phyloP scores from a whole-genome alignment of 2,888 invertebrate genomes.

The Isotomurus palustris region DNA sequence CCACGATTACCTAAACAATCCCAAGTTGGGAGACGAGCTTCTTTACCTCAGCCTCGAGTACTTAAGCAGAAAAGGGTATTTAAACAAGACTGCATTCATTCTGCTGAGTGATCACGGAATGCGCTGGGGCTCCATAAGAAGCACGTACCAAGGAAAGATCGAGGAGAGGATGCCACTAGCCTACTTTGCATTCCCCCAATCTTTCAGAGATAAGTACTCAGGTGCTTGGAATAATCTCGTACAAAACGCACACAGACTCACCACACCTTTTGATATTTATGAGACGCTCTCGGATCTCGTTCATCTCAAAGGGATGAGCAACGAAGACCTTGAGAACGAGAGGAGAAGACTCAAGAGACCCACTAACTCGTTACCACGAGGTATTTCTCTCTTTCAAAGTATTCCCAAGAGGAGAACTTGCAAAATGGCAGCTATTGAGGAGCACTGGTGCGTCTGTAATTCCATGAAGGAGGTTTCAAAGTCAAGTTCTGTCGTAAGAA shows the following conservation, averaged over 20 bases:
- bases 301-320: background rate
- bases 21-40: conserved; percentile 65
- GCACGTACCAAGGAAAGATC: conserved; percentile 69
- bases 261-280: conserved; percentile 78
- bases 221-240: conserved; percentile 60
- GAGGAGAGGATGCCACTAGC: conserved; percentile 84
- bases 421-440: conserved; percentile 12
- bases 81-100: conserved; percentile 66
- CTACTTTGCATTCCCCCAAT: conserved; percentile 65
- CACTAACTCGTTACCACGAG: conserved; percentile 3
- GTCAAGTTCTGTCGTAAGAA: conserved; percentile 4
- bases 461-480: conserved; percentile 3
- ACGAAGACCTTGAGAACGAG: background rate
- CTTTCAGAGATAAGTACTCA: conserved; percentile 63
- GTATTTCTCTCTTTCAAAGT: conserved; percentile 12
- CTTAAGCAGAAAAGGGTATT: conserved; percentile 54
- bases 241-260: conserved; percentile 52
- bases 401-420: conserved; percentile 11
- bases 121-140: conserved; percentile 75
- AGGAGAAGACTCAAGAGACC: background rate
- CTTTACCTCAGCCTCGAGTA: conserved; percentile 59
- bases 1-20: conserved; percentile 78
- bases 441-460: conserved; percentile 20
- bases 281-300: conserved; percentile 70
- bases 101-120: conserved; percentile 64